These are phyloP conservation scores for Barypeithes pellucidus DNA, from an alignment of 2,888 invertebrate genomes.

Conservation along the genomic window DNA sequence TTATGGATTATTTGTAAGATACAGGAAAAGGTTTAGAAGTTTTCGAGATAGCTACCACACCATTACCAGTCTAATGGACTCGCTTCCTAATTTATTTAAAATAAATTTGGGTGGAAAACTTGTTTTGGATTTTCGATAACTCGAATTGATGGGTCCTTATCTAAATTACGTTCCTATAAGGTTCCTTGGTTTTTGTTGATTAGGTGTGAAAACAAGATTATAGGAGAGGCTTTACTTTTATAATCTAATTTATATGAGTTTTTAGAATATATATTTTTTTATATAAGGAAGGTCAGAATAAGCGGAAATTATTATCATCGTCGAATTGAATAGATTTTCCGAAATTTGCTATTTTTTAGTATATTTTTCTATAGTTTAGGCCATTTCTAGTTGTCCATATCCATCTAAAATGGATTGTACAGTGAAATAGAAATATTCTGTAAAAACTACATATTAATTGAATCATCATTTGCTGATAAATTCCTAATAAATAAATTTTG, in stretches of 20 bases:
- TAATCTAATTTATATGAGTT: not conserved
- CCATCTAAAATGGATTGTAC: too few species aligned
- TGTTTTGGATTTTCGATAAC: conserved; percentile 42
- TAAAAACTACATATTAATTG: too few species aligned
- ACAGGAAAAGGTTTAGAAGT: conserved; percentile 45
- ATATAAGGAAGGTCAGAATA: too few species aligned
- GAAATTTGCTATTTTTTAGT: too few species aligned
- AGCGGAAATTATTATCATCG: too few species aligned
- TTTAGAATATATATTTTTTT: not conserved
- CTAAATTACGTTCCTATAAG: conserved; percentile 48
- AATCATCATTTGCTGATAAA: too few species aligned
- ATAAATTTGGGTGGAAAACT: conserved; percentile 47
- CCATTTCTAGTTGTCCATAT: too few species aligned
- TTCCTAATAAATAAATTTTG: too few species aligned
- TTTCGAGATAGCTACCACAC: conserved; percentile 49
- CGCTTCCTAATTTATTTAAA: conserved; percentile 51
- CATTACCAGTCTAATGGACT: conserved; percentile 46
- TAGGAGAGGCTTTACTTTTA: not conserved
- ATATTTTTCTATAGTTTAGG: too few species aligned
- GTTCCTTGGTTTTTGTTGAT: conserved; percentile 23
- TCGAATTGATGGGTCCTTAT: conserved; percentile 43
- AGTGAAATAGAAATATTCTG: too few species aligned
- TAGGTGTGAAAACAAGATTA: conserved; percentile 6
- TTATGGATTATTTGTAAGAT: conserved; percentile 47
- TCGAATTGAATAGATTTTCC: too few species aligned